Conservation (phyloP, 2,888 invertebrate genomes). For the Torymus auratus region DNA sequence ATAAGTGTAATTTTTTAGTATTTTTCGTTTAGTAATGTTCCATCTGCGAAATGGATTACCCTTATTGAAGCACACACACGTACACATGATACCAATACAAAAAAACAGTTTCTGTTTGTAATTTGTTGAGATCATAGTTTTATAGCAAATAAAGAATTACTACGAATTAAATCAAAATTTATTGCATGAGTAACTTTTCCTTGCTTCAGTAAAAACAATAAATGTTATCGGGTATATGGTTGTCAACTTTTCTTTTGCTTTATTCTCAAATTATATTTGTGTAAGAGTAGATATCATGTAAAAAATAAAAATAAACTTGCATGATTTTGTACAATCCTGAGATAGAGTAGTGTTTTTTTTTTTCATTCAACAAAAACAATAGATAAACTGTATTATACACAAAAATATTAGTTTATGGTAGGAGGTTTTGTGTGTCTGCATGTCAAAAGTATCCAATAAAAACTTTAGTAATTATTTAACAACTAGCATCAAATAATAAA, state of each 20-base stretch:
- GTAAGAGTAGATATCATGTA: constrained; percentile 16
- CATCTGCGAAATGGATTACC: constrained; percentile 50
- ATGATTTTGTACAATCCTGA: constrained; percentile 16
- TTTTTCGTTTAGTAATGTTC: constrained; percentile 42
- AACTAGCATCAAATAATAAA: too few relatives aligned
- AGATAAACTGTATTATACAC: constrained; percentile 17
- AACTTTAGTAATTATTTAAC: too few relatives aligned
- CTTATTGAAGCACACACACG: constrained; percentile 35
- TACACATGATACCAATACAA: constrained; percentile 33
- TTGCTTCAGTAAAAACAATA: constrained; percentile 12
- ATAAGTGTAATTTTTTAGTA: constrained; percentile 53
- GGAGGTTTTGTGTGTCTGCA: background rate
- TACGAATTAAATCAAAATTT: constrained; percentile 59
- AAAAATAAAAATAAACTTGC: constrained; percentile 22
- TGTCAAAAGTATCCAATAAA: too few relatives aligned
- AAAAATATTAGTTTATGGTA: constrained; percentile 1
- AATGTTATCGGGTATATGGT: background rate
- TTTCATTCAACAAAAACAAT: constrained; percentile 39
- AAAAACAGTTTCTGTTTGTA: constrained; percentile 66
- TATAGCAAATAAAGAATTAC: constrained; percentile 73
- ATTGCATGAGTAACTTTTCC: constrained; percentile 52
- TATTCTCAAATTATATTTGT: constrained; percentile 15
- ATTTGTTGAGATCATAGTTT: constrained; percentile 73
- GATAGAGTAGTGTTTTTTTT: constrained; percentile 18
- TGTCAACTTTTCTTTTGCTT: constrained; percentile 3